These are phyloP conservation scores for Acropora yongei DNA, from an alignment of 64 coral and sea anemone species.

Conservation along the genomic window DNA sequence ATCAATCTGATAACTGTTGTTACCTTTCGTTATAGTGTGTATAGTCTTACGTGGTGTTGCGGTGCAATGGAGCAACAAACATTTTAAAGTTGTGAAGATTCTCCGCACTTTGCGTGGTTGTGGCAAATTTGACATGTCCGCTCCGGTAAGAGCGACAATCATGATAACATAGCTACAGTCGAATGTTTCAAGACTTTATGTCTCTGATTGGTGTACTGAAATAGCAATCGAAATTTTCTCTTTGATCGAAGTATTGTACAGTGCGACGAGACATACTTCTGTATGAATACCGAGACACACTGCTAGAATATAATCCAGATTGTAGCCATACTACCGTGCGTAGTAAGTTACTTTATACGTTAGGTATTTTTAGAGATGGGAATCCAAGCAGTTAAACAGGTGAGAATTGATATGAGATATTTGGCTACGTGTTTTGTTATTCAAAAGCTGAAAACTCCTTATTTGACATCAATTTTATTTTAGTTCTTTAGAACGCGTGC, in stretches of 20 bases:
- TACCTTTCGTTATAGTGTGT: not conserved
- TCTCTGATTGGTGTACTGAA: not conserved
- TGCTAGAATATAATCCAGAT: not conserved
- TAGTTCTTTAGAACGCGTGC: no score
- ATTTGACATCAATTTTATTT: not conserved
- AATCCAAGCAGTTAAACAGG: not conserved
- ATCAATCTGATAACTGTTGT: not conserved
- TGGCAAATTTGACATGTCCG: conserved; percentile 13
- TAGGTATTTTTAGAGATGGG: not conserved
- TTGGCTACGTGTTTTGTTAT: not conserved
- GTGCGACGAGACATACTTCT: not conserved
- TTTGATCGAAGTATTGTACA: not conserved
- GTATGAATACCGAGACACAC: not conserved
- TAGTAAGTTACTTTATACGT: not conserved
- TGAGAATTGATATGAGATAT: not conserved
- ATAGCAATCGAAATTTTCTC: not conserved
- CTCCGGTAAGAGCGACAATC: conserved; percentile 11
- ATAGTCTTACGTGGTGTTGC: not conserved
- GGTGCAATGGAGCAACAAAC: not conserved
- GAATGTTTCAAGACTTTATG: not conserved
- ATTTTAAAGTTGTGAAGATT: not conserved
- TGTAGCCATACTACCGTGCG: not conserved
- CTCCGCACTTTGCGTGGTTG: not conserved
- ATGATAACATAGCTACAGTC: not conserved
- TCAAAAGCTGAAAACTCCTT: not conserved